These are phyloP conservation scores for Mobula birostris DNA, from an alignment of 2,113 vertebrate species.

Conservation along the genomic window DNA sequence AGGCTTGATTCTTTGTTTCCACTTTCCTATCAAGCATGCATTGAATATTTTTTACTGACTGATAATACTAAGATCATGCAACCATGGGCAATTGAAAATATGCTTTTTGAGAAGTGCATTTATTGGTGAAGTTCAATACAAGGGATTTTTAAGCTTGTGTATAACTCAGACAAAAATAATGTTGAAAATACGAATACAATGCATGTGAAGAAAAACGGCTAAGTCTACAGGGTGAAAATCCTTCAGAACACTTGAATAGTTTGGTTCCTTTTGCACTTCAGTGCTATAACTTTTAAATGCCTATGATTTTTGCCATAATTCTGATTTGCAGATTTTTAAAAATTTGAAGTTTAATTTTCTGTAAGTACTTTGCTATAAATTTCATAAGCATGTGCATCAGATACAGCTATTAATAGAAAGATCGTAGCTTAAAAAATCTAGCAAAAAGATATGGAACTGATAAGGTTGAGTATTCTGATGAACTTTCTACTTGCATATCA, in stretches of 20 bases:
- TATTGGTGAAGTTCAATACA: too few relatives aligned
- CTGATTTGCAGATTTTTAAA: too few relatives aligned
- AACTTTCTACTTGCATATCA: background rate
- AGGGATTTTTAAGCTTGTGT: conserved; percentile 20
- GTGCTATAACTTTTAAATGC: background rate
- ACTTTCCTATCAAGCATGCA: background rate
- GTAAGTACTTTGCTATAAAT: background rate
- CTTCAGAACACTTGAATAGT: background rate
- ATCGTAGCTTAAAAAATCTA: background rate
- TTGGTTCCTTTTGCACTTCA: background rate
- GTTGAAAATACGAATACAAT: too few relatives aligned
- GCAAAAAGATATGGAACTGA: background rate
- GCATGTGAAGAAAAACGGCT: too few relatives aligned
- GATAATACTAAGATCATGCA: background rate
- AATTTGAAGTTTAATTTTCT: background rate
- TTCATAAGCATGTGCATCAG: background rate
- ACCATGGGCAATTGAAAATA: background rate
- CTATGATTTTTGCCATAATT: background rate
- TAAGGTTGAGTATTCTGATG: conserved; percentile 30
- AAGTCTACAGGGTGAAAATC: too few relatives aligned
- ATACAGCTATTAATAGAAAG: background rate
- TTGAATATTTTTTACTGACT: background rate
- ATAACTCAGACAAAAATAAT: background rate
- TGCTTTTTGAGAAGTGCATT: background rate
- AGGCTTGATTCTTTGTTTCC: background rate